Conservation (phyloP, 2,113 vertebrate species). For the Protobothrops flavoviridis region DNA sequence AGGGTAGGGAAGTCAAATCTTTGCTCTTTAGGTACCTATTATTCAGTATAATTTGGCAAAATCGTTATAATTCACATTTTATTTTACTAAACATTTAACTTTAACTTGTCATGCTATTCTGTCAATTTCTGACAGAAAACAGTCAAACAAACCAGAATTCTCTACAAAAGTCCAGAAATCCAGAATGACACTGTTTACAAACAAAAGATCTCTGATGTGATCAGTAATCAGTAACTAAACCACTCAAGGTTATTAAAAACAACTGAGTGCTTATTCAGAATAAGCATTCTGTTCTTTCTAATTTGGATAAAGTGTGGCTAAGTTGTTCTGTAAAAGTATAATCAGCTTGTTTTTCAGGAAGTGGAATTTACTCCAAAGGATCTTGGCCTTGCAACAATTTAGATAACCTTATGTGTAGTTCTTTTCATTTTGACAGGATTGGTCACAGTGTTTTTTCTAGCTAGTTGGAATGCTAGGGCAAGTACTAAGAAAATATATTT, state of each 20-base stretch:
- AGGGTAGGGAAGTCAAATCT: not conserved
- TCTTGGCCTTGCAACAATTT: conserved; percentile 24
- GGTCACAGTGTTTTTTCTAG: not conserved
- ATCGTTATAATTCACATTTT: not conserved
- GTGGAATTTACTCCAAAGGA: conserved; percentile 4
- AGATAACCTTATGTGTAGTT: not conserved
- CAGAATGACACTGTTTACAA: not conserved
- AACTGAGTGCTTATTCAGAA: not conserved
- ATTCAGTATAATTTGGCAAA: not conserved
- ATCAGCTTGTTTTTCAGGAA: conserved; percentile 11
- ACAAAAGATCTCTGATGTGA: not conserved
- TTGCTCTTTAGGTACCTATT: not conserved
- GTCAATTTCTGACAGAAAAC: not conserved
- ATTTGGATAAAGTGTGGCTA: not conserved
- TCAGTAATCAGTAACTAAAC: not conserved
- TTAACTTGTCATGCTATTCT: not conserved
- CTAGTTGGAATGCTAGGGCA: not conserved
- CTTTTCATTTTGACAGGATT: not conserved
- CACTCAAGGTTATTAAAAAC: not conserved
- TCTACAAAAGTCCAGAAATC: not conserved
- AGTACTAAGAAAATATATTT: not conserved
- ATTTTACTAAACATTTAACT: not conserved
- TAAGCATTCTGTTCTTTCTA: not conserved
- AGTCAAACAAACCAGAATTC: not conserved
- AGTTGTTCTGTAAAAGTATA: conserved; percentile 6